Evolutionary conservation across 2,888 invertebrate genomes (phyloP).

Genomic region (Amblyteles armatorius): DNA sequence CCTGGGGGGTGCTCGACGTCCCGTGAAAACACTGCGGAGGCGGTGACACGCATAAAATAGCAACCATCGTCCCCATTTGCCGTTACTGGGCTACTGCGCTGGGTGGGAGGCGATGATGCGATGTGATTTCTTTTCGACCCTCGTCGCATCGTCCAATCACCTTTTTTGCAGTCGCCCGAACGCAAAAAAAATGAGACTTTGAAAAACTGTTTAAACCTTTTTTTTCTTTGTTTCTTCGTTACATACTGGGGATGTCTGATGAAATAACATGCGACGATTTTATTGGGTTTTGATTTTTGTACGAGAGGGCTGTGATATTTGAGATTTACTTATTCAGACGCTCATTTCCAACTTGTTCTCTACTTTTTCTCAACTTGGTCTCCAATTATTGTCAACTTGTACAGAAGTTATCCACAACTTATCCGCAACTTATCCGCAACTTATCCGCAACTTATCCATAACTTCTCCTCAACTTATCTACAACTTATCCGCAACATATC

Average conservation of each 20-base stretch:
- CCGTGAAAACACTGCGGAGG: conserved; percentile 83
- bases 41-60: conserved; percentile 82
- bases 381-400: too few species aligned
- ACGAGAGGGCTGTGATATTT: too few species aligned
- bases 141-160: conserved; percentile 22
- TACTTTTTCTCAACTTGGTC: too few species aligned
- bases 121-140: conserved; percentile 63
- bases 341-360: too few species aligned
- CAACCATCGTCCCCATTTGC: conserved; percentile 71
- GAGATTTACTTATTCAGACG: too few species aligned
- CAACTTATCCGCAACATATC: too few species aligned
- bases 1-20: conserved; percentile 81
- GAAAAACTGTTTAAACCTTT: neutral
- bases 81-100: conserved; percentile 53
- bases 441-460: too few species aligned
- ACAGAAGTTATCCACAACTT: too few species aligned
- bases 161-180: conserved; percentile 10
- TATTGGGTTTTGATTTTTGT: too few species aligned
- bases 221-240: neutral
- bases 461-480: too few species aligned
- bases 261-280: neutral
- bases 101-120: conserved; percentile 62
- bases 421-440: too few species aligned
- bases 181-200: conserved; percentile 17
- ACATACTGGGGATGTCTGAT: neutral